These are phyloP conservation scores for Phoxinus dragarum DNA, from an alignment of 2,797 vertebrate genomes.

Conservation along the genomic window DNA sequence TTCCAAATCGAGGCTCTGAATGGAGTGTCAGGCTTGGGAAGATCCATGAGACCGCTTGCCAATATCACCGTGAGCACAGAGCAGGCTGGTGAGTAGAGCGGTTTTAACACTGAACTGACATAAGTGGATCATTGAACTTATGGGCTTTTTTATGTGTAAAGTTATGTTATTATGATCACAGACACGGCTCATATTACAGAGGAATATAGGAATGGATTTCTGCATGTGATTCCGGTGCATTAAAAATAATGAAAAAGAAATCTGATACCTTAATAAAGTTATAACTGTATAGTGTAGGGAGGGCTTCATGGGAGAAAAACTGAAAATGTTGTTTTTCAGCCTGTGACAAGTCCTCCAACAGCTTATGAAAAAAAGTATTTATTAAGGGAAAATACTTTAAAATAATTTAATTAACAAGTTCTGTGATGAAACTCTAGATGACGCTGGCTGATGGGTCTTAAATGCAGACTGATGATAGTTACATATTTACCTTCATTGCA, in stretches of 20 bases:
- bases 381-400: not conserved
- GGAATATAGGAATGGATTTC: not conserved
- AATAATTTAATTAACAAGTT: not conserved
- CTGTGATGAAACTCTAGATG: not conserved
- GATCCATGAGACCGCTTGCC: slow-evolving; percentile 84
- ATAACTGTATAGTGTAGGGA: not conserved
- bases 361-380: not conserved
- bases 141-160: not conserved
- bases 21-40: slow-evolving; percentile 89
- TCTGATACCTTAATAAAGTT: not conserved
- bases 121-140: not conserved
- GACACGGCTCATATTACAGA: not conserved
- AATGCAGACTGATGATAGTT: not conserved
- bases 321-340: not conserved
- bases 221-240: not conserved
- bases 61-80: slow-evolving; percentile 91
- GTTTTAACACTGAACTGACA: not conserved
- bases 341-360: not conserved
- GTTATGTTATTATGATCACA: not conserved
- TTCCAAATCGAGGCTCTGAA: slow-evolving; percentile 94
- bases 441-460: not conserved
- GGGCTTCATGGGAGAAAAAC: not conserved
- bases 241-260: not conserved
- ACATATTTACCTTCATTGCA: not conserved
- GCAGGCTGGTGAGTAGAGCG: slow-evolving; percentile 87